Percentiles rank a stretch among this genome's conserved stretches.
Evolutionary conservation across 2,888 invertebrate genomes (phyloP).

Genomic region (Achlya flavicornis): DNA sequence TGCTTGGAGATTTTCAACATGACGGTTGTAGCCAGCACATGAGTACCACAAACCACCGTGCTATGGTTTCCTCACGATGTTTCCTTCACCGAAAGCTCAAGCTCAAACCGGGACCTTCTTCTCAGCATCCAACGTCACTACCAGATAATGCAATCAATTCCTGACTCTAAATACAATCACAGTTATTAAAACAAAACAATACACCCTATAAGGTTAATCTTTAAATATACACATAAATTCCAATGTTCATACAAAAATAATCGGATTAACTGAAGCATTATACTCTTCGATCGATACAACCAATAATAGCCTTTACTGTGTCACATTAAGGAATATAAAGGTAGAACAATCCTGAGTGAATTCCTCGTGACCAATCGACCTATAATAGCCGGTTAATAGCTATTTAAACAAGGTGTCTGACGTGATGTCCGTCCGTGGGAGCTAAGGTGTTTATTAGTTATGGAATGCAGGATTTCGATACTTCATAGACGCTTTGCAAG

Average conservation of each 20-base stretch:
- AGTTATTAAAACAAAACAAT: background rate
- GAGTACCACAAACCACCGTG: no score
- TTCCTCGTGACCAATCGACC: conserved; percentile 2
- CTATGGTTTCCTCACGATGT: no score
- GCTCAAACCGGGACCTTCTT: no score
- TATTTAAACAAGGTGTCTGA: background rate
- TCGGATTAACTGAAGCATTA: conserved; percentile 4
- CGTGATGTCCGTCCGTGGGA: conserved; percentile 10
- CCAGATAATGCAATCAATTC: no score
- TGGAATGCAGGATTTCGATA: background rate
- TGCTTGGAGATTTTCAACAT: no score
- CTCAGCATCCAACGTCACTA: no score
- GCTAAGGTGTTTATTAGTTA: background rate
- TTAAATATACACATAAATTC: background rate
- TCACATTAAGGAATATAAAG: background rate
- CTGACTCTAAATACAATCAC: no score
- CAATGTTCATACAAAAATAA: background rate
- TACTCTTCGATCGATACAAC: background rate
- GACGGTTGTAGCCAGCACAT: no score
- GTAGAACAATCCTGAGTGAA: background rate
- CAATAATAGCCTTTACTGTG: background rate
- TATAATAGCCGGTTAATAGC: background rate
- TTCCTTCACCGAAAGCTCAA: no score
- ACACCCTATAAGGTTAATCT: background rate
- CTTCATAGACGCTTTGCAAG: background rate